These are phyloP conservation scores for Manis javanica DNA, from an alignment of 2,797 vertebrate species.

Conservation along the genomic window DNA sequence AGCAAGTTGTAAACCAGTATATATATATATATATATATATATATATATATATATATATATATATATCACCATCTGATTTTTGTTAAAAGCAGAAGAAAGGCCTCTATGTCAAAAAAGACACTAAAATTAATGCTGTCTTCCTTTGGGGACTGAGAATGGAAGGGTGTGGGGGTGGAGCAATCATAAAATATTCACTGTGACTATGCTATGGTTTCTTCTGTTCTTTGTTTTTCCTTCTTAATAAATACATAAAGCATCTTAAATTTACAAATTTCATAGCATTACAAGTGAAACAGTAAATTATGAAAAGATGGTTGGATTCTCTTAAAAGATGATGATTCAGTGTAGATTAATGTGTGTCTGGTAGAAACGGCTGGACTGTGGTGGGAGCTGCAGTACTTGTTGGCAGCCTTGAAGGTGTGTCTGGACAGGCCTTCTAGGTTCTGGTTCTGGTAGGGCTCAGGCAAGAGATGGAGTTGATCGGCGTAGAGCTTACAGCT, in stretches of 20 bases:
- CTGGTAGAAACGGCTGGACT: not conserved
- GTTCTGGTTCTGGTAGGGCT: not conserved
- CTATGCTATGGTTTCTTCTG: not conserved
- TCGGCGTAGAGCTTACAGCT: not conserved
- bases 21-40: no score
- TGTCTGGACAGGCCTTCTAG: not conserved
- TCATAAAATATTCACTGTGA: not conserved
- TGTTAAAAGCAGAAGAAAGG: slow-evolving; percentile 16
- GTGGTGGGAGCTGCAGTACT: not conserved
- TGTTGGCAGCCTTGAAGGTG: not conserved
- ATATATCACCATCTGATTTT: not conserved
- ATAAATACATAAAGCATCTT: not conserved
- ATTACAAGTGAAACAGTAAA: not conserved
- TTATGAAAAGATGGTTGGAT: not conserved
- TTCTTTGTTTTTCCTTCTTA: not conserved
- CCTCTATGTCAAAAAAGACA: not conserved
- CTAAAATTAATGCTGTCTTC: not conserved
- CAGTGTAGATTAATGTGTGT: not conserved
- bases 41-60: no score
- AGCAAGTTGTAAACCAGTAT: not conserved
- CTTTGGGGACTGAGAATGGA: not conserved
- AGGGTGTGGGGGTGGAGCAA: not conserved
- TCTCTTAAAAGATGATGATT: not conserved
- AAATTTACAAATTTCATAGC: not conserved
- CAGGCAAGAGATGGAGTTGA: not conserved